Evolutionary conservation across 2,113 vertebrate species (phyloP).

Genomic region (Sylvilagus bachmani): DNA sequence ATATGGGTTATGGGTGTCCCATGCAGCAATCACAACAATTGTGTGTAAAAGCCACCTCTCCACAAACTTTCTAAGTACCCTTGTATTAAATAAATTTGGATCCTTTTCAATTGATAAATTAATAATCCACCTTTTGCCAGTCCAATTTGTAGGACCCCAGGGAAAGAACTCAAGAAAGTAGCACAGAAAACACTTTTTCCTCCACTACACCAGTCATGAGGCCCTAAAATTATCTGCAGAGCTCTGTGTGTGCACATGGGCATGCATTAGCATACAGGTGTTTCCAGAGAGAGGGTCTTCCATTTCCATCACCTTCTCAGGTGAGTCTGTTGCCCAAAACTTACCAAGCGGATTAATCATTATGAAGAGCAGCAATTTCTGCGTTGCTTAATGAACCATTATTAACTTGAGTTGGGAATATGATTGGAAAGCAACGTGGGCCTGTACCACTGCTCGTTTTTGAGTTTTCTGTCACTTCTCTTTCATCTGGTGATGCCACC

Average conservation of each 20-base stretch:
- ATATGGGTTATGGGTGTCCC: no score
- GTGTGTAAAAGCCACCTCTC: no score
- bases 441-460: not conserved
- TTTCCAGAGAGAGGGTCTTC: not conserved
- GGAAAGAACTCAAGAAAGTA: not conserved
- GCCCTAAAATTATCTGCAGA: not conserved
- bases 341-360: not conserved
- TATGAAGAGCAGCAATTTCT: not conserved
- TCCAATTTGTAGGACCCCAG: not conserved
- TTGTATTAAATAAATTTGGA: not conserved
- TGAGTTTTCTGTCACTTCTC: not conserved
- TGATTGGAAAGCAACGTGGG: not conserved
- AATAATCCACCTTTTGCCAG: not conserved
- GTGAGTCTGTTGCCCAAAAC: not conserved
- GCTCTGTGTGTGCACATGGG: not conserved
- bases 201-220: not conserved
- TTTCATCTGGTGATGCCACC: not conserved
- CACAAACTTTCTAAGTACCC: no score
- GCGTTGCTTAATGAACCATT: not conserved
- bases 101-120: not conserved
- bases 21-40: no score
- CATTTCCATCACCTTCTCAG: slow-evolving; percentile 18
- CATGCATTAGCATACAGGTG: not conserved
- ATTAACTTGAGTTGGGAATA: not conserved
- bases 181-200: not conserved